Evolutionary conservation across 2,113 vertebrate species (phyloP), one percentile per base, ranked within the genome.

Genomic region (Chiloscyllium plagiosum): DNA sequence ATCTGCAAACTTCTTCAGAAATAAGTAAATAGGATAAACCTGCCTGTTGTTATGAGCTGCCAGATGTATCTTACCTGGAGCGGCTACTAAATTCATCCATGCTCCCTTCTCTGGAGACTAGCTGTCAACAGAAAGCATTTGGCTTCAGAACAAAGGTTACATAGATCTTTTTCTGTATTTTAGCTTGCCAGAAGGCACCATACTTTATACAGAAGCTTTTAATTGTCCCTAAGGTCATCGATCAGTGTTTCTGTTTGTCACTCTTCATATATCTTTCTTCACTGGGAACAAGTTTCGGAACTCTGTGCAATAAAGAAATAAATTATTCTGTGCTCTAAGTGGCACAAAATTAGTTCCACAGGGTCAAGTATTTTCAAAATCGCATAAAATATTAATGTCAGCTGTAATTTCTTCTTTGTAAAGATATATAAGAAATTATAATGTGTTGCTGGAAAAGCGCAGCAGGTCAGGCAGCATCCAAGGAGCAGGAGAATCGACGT

Each of bases 371-470:
- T 65, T 33, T 37, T 66, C 89, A 66, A 66, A 66, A 92, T 65
- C 66, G 13, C 19, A 68, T 93, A 19, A 93, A 93, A 93, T 93
- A 93, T 68, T 93, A 93, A 93, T 93, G 65, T 37, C 89, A 93
- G 29, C 22, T 19, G 5, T 66, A 33, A 17, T 90, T 65, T 90
- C 65, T 65, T 66, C 4, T 66, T 93, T n/a, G 61, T 66, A 6
- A 66, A 19, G 61, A 68, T 65, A 42, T 5, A 20, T 19, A 37
- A 61, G 89, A 93, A 83, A n/a, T 66, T 2, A 33, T 93, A 37
- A n/a, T n/a, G n/a, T n/a, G n/a, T n/a, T n/a, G n/a, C n/a, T n/a
- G n/a, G n/a, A n/a, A n/a, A n/a, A n/a, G n/a, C n/a, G n/a, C n/a
- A n/a, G n/a, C n/a, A n/a, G n/a, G n/a, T n/a, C n/a, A n/a, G n/a